phyloP scores from a whole-genome alignment of 2,888 invertebrate genomes.

The Metallyticus violacea region DNA sequence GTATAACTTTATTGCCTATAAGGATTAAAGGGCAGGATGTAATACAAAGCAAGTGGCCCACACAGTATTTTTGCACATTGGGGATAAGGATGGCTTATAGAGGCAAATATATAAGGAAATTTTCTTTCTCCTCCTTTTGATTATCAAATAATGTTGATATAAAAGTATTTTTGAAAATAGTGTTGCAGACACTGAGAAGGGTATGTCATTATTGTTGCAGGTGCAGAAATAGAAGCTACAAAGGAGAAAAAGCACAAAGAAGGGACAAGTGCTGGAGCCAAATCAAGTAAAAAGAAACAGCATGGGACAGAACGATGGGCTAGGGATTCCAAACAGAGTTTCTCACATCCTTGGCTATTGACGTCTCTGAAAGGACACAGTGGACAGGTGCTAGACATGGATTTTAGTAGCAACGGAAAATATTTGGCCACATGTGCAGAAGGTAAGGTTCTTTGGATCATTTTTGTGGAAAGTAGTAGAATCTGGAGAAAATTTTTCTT shows the following conservation, averaged over 20 bases:
- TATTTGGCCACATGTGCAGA: slow-evolving; percentile 79
- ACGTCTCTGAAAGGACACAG: slow-evolving; percentile 81
- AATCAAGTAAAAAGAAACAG: slow-evolving; percentile 50
- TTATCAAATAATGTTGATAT: no score
- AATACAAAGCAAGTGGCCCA: no score
- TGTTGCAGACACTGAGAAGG: background rate
- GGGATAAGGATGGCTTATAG: no score
- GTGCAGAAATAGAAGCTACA: background rate
- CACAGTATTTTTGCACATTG: no score
- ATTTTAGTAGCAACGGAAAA: slow-evolving; percentile 82
- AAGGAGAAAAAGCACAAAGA: slow-evolving; percentile 43
- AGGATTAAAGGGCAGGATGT: no score
- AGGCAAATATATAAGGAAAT: no score
- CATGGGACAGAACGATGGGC: slow-evolving; percentile 38
- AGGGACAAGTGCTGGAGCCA: slow-evolving; percentile 44
- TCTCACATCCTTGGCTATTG: slow-evolving; percentile 75
- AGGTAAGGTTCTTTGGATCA: slow-evolving; percentile 57
- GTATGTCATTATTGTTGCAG: background rate
- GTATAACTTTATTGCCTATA: no score
- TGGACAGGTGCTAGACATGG: slow-evolving; percentile 69
- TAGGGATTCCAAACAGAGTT: slow-evolving; percentile 50
- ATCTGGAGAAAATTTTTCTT: background rate
- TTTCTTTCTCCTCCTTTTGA: no score
- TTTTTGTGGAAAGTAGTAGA: background rate
- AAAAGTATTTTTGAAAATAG: no score